phyloP scores from a whole-genome alignment of 2,113 vertebrate genomes.

The Eulacestoma nigropectus region DNA sequence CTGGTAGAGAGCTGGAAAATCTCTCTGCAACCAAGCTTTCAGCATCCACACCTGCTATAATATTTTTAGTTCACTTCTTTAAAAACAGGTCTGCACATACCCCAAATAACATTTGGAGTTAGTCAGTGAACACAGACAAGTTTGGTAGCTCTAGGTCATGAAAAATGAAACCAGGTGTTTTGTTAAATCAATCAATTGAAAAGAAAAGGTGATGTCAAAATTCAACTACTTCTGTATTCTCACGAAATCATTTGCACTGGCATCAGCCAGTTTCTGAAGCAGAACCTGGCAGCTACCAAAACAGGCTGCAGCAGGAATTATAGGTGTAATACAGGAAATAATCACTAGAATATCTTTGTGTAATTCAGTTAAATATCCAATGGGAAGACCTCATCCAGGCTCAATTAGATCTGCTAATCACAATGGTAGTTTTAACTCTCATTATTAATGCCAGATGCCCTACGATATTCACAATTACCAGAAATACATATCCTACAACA shows the following conservation, averaged over 20 bases:
- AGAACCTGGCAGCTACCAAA: not conserved
- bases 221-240: not conserved
- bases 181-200: not conserved
- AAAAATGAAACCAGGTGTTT: not conserved
- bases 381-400: not conserved
- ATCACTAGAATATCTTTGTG: not conserved
- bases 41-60: too few relatives aligned
- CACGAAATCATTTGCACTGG: not conserved
- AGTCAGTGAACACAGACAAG: not conserved
- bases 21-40: too few relatives aligned
- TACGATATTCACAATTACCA: not conserved
- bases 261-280: not conserved
- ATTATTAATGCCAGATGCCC: conserved; percentile 18
- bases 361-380: conserved; percentile 21
- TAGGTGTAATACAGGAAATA: conserved; percentile 7
- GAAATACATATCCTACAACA: not conserved
- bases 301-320: not conserved
- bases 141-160: not conserved
- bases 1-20: too few relatives aligned
- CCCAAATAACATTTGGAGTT: not conserved
- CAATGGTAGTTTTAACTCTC: not conserved
- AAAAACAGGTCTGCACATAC: not conserved
- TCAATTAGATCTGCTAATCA: conserved; percentile 15
- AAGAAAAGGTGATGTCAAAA: not conserved
- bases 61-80: not conserved